A percentile compares a stretch with the other conserved stretches of the same genome.
Evolutionary conservation across 2,113 vertebrate genomes (phyloP).

Genomic region (Taxidea taxus): DNA sequence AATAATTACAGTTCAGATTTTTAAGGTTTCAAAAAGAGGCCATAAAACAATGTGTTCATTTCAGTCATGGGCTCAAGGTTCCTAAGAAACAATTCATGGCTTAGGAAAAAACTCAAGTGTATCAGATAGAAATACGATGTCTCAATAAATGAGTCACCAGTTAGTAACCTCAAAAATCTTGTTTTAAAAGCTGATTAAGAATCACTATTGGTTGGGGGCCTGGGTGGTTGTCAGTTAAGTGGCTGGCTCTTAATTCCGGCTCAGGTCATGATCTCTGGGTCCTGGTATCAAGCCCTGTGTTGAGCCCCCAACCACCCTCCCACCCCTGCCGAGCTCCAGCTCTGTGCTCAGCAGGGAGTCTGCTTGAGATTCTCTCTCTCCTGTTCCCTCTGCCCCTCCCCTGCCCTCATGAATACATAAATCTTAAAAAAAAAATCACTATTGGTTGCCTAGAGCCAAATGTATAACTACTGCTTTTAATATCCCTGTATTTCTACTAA

Average conservation of each 20-base stretch:
- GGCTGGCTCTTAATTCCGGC: background rate
- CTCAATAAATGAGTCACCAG: slow-evolving; percentile 2
- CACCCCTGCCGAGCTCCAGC: background rate
- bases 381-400: background rate
- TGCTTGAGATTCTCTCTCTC: background rate
- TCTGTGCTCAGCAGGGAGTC: background rate
- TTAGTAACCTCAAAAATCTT: slow-evolving; percentile 49
- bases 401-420: background rate
- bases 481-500: slow-evolving; percentile 7
- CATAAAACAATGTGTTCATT: slow-evolving; percentile 23
- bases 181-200: slow-evolving; percentile 47
- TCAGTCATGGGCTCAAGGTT: background rate
- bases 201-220: background rate
- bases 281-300: background rate
- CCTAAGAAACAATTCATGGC: slow-evolving; percentile 7
- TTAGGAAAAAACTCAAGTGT: background rate
- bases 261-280: background rate
- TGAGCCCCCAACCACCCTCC: background rate
- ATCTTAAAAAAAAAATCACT: background rate
- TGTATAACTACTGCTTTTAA: slow-evolving; percentile 27
- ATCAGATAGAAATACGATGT: slow-evolving; percentile 2
- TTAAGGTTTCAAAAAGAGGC: slow-evolving; percentile 35
- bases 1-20: background rate
- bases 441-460: slow-evolving; percentile 26
- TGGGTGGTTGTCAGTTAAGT: background rate